phyloP scores from a whole-genome alignment of 2,797 vertebrate genomes.

The Dendrocincla fuliginosa region DNA sequence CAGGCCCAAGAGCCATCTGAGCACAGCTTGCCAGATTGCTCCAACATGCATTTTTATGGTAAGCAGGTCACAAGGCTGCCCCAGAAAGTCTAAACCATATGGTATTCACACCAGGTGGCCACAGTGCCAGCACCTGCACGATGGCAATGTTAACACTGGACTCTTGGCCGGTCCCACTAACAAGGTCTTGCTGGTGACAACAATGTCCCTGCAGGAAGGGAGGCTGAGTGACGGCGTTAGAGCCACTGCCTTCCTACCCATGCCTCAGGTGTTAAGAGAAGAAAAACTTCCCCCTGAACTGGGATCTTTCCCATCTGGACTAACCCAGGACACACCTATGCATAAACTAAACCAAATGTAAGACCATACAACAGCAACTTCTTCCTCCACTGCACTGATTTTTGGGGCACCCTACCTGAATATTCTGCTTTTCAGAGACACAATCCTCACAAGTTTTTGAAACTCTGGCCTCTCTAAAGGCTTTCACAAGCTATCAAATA shows the following conservation, averaged over 20 bases:
- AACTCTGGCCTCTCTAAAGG: not conserved
- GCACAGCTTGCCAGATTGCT: not conserved
- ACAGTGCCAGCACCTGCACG: not conserved
- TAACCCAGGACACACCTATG: not conserved
- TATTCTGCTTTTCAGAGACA: not conserved
- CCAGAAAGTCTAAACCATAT: not conserved
- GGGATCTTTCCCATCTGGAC: not conserved
- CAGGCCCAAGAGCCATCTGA: not conserved
- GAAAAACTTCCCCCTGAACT: not conserved
- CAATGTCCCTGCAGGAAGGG: not conserved
- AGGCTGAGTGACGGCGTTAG: fast-evolving
- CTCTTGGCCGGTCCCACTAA: not conserved
- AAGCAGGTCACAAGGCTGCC: not conserved
- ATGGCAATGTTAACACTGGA: not conserved
- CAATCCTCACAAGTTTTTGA: not conserved
- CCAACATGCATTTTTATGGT: not conserved
- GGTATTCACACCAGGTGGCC: not conserved
- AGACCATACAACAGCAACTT: not conserved
- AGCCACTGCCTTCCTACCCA: not conserved
- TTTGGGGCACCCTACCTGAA: not conserved
- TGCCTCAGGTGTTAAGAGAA: not conserved
- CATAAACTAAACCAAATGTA: not conserved
- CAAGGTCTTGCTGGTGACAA: not conserved
- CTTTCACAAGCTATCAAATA: not conserved
- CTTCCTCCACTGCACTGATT: not conserved